Base-by-base conservation (phyloP, 2,888 invertebrate species). In the Cataglyphis livida region DNA sequence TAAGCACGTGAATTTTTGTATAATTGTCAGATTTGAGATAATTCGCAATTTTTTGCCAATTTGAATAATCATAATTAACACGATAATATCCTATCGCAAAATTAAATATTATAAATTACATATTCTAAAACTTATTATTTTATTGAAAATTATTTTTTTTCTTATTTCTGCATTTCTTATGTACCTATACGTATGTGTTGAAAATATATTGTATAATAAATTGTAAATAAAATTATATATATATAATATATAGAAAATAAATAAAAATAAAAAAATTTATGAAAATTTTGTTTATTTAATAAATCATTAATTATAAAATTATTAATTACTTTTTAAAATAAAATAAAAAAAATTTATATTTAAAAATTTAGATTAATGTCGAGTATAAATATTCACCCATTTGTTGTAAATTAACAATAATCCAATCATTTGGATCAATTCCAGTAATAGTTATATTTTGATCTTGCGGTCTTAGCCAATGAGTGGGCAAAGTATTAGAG, bases 51-150 rank as follows among this genome's bases (percentile, higher is more conserved):
- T 96, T 95, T 1, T 95, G 93, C 97, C 97, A 98, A 93, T 97
- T 97, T 0, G 92, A 92, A 0, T 90, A 88, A 78, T 97, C 97
- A 89, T 98, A 98, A 92, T 97, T 96, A 0, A 92, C 91, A 6
- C 90, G 90, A 87, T 92, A 93, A 68, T 88, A 92, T 28, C 92
- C 93, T 95, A 38, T 38, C 5, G 12, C 61, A 21, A 54, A 65
- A 51, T 51, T 64, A 64, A 18, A 35, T 1, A 32, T 25, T 48
- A 35, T 2, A 70, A 59, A 61, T n/a, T 1, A 3, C 18, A 73
- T 38, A 21, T 18, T 3, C 5, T 38, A 38, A 32, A 70, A 35
- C 7, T n/a, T 32, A 54, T 21, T 4, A 25, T 32, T 32, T 41
- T 21, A 21, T 61, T 0, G 18, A 41, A 1, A 44, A 73, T 62